Percentiles rank a stretch among this genome's conserved stretches.
Evolutionary conservation across 2,797 vertebrate genomes (phyloP).

Genomic region (Amazona finschi): DNA sequence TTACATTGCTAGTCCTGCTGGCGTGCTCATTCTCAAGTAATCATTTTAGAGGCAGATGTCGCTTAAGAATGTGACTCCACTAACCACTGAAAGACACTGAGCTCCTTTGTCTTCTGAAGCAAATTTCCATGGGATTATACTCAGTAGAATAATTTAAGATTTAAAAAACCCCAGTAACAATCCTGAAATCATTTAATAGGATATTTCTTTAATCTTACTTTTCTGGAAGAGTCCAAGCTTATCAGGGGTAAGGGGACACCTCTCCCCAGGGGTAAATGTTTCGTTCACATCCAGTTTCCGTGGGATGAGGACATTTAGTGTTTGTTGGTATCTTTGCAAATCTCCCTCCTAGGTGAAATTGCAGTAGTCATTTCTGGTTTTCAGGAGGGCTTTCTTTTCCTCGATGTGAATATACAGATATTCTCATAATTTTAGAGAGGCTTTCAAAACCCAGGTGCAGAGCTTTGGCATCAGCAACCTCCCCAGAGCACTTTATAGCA

Average conservation of each 20-base stretch:
- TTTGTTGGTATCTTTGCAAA: background rate
- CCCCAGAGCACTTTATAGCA: slow-evolving; percentile 47
- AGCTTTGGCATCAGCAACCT: slow-evolving; percentile 43
- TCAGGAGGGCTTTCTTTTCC: background rate
- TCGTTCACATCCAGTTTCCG: background rate
- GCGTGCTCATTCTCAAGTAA: background rate
- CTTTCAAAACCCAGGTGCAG: slow-evolving; percentile 65
- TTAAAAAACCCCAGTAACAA: background rate
- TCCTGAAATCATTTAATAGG: background rate
- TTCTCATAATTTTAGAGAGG: slow-evolving; percentile 29
- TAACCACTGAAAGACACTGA: background rate
- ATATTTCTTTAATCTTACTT: slow-evolving; percentile 14
- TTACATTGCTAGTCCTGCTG: background rate
- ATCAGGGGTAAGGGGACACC: background rate
- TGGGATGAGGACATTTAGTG: background rate
- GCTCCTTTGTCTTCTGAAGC: background rate
- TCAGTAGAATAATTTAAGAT: slow-evolving; percentile 1
- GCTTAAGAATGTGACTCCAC: background rate
- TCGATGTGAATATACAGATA: slow-evolving; percentile 28
- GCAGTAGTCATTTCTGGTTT: slow-evolving; percentile 29
- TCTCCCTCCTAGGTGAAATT: slow-evolving; percentile 12
- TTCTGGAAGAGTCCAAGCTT: background rate
- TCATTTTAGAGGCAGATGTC: slow-evolving; percentile 31
- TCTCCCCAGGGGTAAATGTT: background rate
- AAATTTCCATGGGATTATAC: background rate